phyloP scores from a whole-genome alignment of 2,113 vertebrate species.

The Xyrauchen texanus region DNA sequence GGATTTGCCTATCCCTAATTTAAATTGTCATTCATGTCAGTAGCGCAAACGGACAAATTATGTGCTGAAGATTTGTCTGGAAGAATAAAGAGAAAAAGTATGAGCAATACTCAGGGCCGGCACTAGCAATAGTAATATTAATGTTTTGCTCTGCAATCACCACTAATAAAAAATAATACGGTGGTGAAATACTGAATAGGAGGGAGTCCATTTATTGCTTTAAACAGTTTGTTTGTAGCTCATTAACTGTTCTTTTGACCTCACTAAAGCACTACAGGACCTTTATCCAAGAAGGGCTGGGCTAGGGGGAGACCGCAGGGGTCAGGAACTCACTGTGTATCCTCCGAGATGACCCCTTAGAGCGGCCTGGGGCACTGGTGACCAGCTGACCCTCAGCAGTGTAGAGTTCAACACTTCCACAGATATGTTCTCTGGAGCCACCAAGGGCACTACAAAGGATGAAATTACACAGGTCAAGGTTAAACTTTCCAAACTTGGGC shows the following conservation, averaged over 20 bases:
- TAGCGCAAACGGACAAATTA: too few species aligned
- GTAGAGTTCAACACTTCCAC: slow-evolving; percentile 87
- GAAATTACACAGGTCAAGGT: slow-evolving; percentile 42
- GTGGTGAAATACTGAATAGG: slow-evolving; percentile 10
- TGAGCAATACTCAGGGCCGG: too few species aligned
- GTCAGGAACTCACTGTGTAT: slow-evolving; percentile 80
- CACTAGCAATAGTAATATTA: too few species aligned
- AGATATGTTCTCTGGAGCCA: slow-evolving; percentile 77
- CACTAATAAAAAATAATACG: neutral
- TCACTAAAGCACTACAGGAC: neutral
- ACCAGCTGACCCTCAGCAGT: slow-evolving; percentile 84
- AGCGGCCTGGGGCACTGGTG: slow-evolving; percentile 78
- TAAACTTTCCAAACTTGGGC: neutral
- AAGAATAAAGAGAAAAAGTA: too few species aligned
- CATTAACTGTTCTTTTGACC: slow-evolving; percentile 7
- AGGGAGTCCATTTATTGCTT: neutral
- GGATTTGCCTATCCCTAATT: too few species aligned
- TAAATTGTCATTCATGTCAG: too few species aligned
- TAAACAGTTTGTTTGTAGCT: neutral
- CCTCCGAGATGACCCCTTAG: slow-evolving; percentile 87
- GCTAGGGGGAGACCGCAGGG: neutral
- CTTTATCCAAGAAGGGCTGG: neutral
- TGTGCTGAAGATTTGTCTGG: too few species aligned
- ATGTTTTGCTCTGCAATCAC: too few species aligned
- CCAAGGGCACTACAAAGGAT: slow-evolving; percentile 81